phyloP scores from a whole-genome alignment of 2,797 vertebrate species.

The Pseudochromis fuscus region DNA sequence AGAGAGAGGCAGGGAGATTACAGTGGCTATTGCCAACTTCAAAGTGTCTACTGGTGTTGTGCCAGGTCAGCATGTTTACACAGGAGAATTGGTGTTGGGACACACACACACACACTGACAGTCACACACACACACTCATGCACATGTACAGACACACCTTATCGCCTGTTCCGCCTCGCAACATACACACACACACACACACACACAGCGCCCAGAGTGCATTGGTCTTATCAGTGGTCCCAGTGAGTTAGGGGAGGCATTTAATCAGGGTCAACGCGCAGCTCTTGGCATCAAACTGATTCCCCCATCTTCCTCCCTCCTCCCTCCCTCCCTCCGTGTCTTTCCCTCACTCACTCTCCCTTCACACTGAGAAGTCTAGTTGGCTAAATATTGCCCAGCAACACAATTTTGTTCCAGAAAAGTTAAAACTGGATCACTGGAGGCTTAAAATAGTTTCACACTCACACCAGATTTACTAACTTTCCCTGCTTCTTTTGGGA shows the following conservation, averaged over 20 bases:
- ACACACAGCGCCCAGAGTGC: constrained; percentile 61
- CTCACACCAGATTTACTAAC: constrained; percentile 47
- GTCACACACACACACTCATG: constrained; percentile 23
- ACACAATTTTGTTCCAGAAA: constrained; percentile 63
- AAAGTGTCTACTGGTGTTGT: constrained; percentile 80
- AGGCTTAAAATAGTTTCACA: constrained; percentile 67
- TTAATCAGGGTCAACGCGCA: constrained; percentile 79
- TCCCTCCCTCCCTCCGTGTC: constrained; percentile 19
- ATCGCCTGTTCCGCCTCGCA: constrained; percentile 41
- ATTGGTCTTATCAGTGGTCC: constrained; percentile 78
- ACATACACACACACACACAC: constrained; percentile 38
- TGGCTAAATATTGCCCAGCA: constrained; percentile 67
- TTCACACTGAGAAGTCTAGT: constrained; percentile 41
- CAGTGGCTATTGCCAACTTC: constrained; percentile 78
- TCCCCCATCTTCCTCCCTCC: constrained; percentile 46
- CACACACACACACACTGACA: constrained; percentile 37
- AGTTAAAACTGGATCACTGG: constrained; percentile 69
- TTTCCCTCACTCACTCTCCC: constrained; percentile 44
- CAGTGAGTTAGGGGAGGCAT: constrained; percentile 74
- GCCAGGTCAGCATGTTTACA: constrained; percentile 83
- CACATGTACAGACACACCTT: constrained; percentile 60
- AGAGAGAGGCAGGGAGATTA: constrained; percentile 63
- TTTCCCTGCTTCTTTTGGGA: constrained; percentile 49
- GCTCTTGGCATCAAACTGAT: constrained; percentile 75
- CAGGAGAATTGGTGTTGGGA: constrained; percentile 73